Evolutionary conservation across 2,888 invertebrate genomes (phyloP).

Genomic region (Thymelicus sylvestris): DNA sequence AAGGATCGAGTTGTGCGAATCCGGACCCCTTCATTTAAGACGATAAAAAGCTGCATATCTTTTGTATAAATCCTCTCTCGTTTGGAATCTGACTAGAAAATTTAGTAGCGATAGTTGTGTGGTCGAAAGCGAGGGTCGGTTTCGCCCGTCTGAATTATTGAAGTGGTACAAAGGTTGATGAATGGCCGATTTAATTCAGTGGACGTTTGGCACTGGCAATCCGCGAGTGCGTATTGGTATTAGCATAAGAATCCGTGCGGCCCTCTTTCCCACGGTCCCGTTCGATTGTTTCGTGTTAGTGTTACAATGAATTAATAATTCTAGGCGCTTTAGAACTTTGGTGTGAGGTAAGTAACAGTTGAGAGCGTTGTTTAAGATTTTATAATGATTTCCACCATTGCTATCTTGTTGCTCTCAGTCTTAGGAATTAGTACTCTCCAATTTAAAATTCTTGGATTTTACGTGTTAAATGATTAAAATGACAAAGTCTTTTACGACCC

Average conservation of each 20-base stretch:
- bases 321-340: slow-evolving; percentile 40
- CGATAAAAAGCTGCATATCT: slow-evolving; percentile 19
- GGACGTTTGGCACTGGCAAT: slow-evolving; percentile 61
- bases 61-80: slow-evolving; percentile 30
- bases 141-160: slow-evolving; percentile 68
- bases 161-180: slow-evolving; percentile 67
- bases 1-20: slow-evolving; percentile 56
- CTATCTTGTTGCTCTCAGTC: not conserved
- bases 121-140: slow-evolving; percentile 47
- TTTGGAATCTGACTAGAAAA: slow-evolving; percentile 35
- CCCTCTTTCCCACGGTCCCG: slow-evolving; percentile 69
- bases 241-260: slow-evolving; percentile 71
- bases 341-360: slow-evolving; percentile 20
- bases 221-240: slow-evolving; percentile 66
- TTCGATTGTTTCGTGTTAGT: slow-evolving; percentile 54
- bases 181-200: slow-evolving; percentile 57
- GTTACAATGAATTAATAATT: slow-evolving; percentile 49
- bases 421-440: not conserved
- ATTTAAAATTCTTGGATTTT: no score
- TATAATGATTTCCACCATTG: not conserved
- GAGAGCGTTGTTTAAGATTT: slow-evolving; percentile 4
- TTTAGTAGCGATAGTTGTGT: slow-evolving; percentile 29
- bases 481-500: no score
- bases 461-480: no score
- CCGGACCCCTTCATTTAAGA: slow-evolving; percentile 42